Base-by-base conservation (phyloP, 2,888 invertebrate species). In the Tinea pellionella region DNA sequence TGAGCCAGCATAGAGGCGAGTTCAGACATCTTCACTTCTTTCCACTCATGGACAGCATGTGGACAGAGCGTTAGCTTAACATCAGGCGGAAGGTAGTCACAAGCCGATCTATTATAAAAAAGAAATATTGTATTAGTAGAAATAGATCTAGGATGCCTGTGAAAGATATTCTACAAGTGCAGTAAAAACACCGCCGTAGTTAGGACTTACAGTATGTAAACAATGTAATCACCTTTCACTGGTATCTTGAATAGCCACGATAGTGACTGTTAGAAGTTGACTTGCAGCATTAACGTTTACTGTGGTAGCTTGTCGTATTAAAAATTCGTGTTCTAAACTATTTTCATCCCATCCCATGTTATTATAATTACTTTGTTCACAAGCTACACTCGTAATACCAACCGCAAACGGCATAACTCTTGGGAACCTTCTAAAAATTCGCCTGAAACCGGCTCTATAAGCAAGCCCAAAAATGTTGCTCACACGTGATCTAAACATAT, bases 201-300 rank as follows among this genome's bases (percentile, higher is more conserved):
- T 30, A 30, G 30, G 30, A 30, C 30, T 30, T 30, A 30, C n/a
- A n/a, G n/a, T 30, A 30, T 7, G 30, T 9, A 30, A 4, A 37
- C n/a, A 37, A 37, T 2, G 9, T 37, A n/a, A 37, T 63, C 72
- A 89, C 83, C 84, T 81, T 70, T 88, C 81, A 66, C 86, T 87
- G 16, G 87, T 86, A 63, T 89, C 89, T 66, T 88, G 81, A 64
- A 89, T 83, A 59, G 89, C 89, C n/a, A 88, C 80, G 62, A 88
- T 66, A 16, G 88, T 88, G 13, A 88, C 87, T 4, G 89, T 89
- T 6, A 89, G 72, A 2, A 89, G 75, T 65, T 89, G 89, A 16
- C 86, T 88, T 12, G 89, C 86, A n/a, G 89, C 86, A 66, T 88
- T 88, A 2, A 88, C 85, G 61, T 84, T 88, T 13, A 86, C 78